Base-by-base conservation (phyloP, 2,113 vertebrate species). In the Elgaria multicarinata region DNA sequence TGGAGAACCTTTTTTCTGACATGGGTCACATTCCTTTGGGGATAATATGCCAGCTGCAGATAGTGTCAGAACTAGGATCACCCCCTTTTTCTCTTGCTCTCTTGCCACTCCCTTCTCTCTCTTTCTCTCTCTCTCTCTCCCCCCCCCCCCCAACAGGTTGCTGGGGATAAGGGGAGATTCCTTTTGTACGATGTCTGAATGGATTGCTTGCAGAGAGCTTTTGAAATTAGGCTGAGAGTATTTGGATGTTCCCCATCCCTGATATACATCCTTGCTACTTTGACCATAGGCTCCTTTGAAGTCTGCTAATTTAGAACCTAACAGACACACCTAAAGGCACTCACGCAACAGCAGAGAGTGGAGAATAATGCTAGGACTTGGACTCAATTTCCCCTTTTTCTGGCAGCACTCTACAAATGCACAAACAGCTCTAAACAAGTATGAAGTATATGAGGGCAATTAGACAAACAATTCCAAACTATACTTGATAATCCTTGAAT, bases 401-500 rank as follows among this genome's bases (percentile, higher is more conserved):
- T 77, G 31, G 36, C 44, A 75, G 3, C 42, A 39, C 50, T 64
- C 31, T 64, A 22, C 22, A 58, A 78, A 66, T 1, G 12, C 1
- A 39, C 6, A 69, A 87, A 79, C 64, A 87, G 36, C 66, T 80
- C n/a, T 16, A 80, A 87, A 87, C 2, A 69, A 80, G 36, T 69
- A 26, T 50, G 46, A 78, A 50, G 7, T 50, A 33, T 77, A 72
- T 62, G 69, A 69, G 12, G 64, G 33, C 62, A 53, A 79, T 87
- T 78, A 55, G 66, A 62, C 36, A 87, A 46, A 77, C 31, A 76
- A 12, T 75, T 64, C 10, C 39, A 80, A 80, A 89, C 18, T 26
- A 14, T 75, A 16, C 80, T 83, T 62, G 79, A 89, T 83, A 83
- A 75, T 64, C 10, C 77, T 80, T 80, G 44, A 80, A 87, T 71